phyloP scores from a whole-genome alignment of 35 echinoderm and acorn worm genomes.

The Acanthaster planci region DNA sequence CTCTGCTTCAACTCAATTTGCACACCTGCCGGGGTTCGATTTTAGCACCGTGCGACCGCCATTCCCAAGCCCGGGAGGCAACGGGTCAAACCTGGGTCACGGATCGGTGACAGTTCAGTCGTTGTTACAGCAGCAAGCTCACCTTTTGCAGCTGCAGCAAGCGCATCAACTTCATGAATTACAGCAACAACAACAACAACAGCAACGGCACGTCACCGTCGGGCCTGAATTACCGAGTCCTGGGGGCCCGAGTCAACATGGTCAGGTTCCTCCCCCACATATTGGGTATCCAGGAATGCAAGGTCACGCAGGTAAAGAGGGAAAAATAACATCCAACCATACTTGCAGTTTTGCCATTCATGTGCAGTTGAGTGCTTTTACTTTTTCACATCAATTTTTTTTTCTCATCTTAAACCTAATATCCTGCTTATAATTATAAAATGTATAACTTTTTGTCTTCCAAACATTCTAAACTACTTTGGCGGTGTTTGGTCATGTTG shows the following conservation, averaged over 20 bases:
- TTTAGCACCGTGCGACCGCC: not conserved
- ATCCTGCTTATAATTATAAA: no score
- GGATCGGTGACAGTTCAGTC: not conserved
- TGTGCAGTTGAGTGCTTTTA: no score
- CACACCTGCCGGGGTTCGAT: not conserved
- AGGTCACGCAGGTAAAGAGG: no score
- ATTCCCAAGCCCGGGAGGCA: not conserved
- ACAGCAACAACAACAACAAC: not conserved
- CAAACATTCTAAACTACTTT: no score
- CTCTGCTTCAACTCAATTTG: not conserved
- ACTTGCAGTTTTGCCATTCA: no score
- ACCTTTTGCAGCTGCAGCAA: not conserved
- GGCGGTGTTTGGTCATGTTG: no score
- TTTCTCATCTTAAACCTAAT: no score
- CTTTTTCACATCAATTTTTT: no score
- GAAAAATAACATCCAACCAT: no score
- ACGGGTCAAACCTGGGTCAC: not conserved
- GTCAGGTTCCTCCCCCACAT: not conserved
- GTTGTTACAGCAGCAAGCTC: slow-evolving; percentile 8
- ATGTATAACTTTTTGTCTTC: no score
- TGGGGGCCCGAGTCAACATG: not conserved
- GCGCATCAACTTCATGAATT: slow-evolving; percentile 1
- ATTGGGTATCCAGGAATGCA: slow-evolving; percentile 2
- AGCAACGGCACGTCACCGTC: not conserved
- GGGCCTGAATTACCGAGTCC: not conserved